A percentile compares a stretch with the other conserved stretches of the same genome.
These are phyloP conservation scores for Psittacula cyanocephala DNA, from an alignment of 2,113 vertebrate genomes.

Conservation along the genomic window DNA sequence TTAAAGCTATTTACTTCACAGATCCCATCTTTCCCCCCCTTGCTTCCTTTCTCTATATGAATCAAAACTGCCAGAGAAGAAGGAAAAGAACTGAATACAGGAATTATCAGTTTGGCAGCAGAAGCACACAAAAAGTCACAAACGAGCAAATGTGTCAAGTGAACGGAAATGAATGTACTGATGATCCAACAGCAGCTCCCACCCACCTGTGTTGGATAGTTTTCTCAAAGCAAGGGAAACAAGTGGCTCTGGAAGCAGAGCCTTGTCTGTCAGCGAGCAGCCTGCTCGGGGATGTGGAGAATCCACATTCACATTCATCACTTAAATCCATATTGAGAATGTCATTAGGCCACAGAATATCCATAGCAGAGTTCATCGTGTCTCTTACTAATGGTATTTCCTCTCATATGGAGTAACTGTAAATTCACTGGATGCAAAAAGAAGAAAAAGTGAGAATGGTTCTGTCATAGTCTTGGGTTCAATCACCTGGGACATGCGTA, in stretches of 20 bases:
- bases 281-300: not conserved
- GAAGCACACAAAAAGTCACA: not conserved
- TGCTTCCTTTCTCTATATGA: not conserved
- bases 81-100: not conserved
- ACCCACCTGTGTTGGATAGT: fast-evolving
- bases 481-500: not conserved
- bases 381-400: not conserved
- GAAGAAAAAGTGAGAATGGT: not conserved
- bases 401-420: not conserved
- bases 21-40: fast-evolving
- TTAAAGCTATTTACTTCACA: not conserved
- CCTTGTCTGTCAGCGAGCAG: not conserved
- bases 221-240: not conserved
- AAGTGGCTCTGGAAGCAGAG: not conserved
- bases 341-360: not conserved
- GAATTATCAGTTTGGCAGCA: not conserved
- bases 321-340: not conserved
- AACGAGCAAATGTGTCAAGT: not conserved
- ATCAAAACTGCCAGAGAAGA: not conserved
- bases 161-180: not conserved
- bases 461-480: not conserved
- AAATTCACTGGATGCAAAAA: not conserved
- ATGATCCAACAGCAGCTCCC: not conserved
- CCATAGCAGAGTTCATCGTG: not conserved
- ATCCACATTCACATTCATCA: not conserved